These are phyloP conservation scores for Scaptomyza tumidula DNA, from an alignment of 2,888 invertebrate genomes.

Conservation along the genomic window DNA sequence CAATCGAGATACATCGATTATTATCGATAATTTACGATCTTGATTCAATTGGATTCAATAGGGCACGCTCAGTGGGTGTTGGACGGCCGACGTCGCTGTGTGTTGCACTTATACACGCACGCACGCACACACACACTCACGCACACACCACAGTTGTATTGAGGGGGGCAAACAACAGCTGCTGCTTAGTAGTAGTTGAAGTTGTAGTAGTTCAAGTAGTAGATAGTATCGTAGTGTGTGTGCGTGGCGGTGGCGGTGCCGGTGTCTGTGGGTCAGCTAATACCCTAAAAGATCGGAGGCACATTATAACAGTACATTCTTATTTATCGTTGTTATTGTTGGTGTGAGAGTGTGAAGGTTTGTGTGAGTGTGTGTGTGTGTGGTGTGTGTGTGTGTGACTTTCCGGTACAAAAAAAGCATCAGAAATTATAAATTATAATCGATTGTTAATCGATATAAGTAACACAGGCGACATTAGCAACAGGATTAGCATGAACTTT, in stretches of 20 bases:
- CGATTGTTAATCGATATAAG: conserved; percentile 45
- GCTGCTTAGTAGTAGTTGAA: not conserved
- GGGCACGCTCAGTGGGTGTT: conserved; percentile 14
- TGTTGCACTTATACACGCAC: conserved; percentile 11
- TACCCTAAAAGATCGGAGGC: conserved; percentile 77
- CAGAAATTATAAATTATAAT: conserved; percentile 41
- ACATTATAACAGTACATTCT: conserved; percentile 62
- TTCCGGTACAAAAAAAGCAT: conserved; percentile 39
- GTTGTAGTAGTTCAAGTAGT: conserved; percentile 2
- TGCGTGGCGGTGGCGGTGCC: conserved; percentile 7
- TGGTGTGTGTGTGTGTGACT: conserved; percentile 7
- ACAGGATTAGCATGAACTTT: conserved; percentile 25
- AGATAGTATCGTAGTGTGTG: conserved; percentile 12
- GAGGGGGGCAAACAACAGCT: not conserved
- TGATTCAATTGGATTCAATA: conserved; percentile 3
- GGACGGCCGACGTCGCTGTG: conserved; percentile 16
- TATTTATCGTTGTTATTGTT: conserved; percentile 23
- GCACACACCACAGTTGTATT: conserved; percentile 5
- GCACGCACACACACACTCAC: conserved; percentile 1
- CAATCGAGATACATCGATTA: conserved; percentile 33
- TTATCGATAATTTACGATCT: conserved; percentile 21
- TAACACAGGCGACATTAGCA: conserved; percentile 67
- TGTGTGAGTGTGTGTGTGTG: conserved; percentile 5
- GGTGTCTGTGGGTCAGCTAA: conserved; percentile 60
- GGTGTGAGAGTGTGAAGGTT: conserved; percentile 13